These are phyloP conservation scores for Zoroaster sp. DNA, from an alignment of 53 echinoderm and acorn worm species.

Conservation along the genomic window DNA sequence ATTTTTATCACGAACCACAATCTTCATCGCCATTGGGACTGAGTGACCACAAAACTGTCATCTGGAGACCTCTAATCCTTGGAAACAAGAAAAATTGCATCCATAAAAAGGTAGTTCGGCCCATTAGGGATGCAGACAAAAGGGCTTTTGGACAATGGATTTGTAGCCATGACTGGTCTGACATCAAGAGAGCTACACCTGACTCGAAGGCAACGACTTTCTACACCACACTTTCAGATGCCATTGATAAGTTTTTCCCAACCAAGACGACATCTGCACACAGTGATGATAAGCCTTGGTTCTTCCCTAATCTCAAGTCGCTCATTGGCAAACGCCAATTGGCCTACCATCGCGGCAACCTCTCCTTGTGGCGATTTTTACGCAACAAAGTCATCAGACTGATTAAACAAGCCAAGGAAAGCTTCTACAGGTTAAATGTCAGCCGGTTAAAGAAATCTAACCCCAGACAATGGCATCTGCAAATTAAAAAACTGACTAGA, in stretches of 20 bases:
- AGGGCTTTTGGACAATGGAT: constrained; percentile 39
- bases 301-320: constrained; percentile 20
- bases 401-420: no score
- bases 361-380: constrained; percentile 17
- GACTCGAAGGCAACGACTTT: constrained; percentile 26
- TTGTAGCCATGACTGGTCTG: constrained; percentile 13
- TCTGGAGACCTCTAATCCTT: neutral
- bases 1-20: constrained; percentile 5
- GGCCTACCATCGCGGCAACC: neutral
- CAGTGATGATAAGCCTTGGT: constrained; percentile 46
- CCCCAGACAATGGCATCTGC: no score
- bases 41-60: constrained; percentile 1
- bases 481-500: constrained; percentile 13
- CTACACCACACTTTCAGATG: constrained; percentile 1
- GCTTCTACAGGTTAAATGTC: no score
- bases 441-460: no score
- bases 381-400: constrained; percentile 25
- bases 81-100: neutral
- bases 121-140: constrained; percentile 26
- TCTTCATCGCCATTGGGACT: neutral
- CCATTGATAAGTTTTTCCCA: constrained; percentile 27
- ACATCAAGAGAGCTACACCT: neutral
- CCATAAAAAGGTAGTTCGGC: constrained; percentile 9
- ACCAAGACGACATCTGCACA: constrained; percentile 31
- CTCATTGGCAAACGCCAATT: constrained; percentile 8